These are phyloP conservation scores for Pelodiscus sinensis DNA, from an alignment of 2,113 vertebrate genomes.

Conservation along the genomic window DNA sequence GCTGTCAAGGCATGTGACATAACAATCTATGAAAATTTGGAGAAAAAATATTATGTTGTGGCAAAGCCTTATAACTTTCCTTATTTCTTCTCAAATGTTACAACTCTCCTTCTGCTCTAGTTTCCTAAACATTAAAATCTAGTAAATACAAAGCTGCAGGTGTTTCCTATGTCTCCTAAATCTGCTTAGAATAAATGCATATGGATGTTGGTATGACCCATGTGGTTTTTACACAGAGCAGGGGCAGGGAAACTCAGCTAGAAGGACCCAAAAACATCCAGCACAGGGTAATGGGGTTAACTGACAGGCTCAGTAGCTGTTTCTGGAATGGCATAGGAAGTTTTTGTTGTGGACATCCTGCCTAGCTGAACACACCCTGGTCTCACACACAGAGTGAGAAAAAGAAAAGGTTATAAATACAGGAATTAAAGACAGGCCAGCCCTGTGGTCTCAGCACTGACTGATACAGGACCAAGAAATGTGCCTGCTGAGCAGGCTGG, in stretches of 20 bases:
- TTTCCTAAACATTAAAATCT: neutral
- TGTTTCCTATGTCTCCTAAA: neutral
- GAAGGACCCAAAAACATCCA: neutral
- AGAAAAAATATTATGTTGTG: neutral
- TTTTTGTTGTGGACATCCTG: neutral
- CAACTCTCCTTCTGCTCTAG: neutral
- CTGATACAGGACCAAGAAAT: neutral
- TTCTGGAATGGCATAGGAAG: neutral
- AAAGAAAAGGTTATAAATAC: neutral
- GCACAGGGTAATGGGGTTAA: neutral
- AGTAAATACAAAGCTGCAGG: neutral
- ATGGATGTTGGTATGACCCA: neutral
- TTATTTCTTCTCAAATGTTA: neutral
- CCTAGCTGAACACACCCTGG: neutral
- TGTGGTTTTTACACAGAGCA: neutral
- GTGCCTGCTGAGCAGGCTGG: neutral
- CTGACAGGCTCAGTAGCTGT: neutral
- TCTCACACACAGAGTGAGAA: neutral
- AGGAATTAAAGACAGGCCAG: neutral
- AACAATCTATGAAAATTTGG: neutral
- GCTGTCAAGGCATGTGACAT: neutral
- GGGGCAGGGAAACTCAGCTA: neutral
- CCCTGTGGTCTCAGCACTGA: neutral
- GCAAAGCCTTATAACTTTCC: neutral
- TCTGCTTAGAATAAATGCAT: neutral